Base-by-base conservation (phyloP, 2,888 invertebrate species). In the Rotaria socialis region DNA sequence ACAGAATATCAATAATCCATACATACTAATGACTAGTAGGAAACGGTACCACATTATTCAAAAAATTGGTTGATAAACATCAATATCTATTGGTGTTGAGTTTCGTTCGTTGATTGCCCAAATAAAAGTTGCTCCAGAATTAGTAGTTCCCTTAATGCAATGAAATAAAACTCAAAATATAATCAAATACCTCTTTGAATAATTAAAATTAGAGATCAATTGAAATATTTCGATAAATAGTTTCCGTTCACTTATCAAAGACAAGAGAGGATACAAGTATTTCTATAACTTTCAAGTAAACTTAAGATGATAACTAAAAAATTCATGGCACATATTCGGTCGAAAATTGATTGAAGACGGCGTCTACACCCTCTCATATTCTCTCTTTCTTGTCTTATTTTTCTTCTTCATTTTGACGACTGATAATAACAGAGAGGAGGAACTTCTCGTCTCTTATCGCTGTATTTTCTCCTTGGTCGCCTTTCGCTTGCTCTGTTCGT, bases 1-100 rank as follows among this genome's bases (percentile, higher is more conserved):
- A 67, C 6, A 3, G 19, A 27, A 35, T 35, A 67, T 67, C 35
- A 35, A 67, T 27, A 41, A 67, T 6, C 14, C 35, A 14, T 67
- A 67, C 67, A 35, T 67, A 67, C 67, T 67, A 7, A 67, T 67
- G 35, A 67, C 35, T 67, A 67, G 35, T 6, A 67, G 35, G 19
- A 67, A 67, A 19, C 67, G 67, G 35, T 67, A 67, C 67, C 67
- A 67, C 67, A 67, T 67, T 67, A 27, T 67, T 67, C 19, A 35
- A 67, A 67, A 8, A 6, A 27, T 27, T 4, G 27, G 35, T 67
- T 67, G 67, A 67, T 67, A 41, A 35, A 41, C 67, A 67, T 67
- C 67, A 67, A 41, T 16, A 67, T 67, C 16, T 67, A 27, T 4
- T 67, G 35, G 4, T 41, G 67, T 67, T 35, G 67, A 67, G 35